Percentiles rank a stretch among this genome's conserved stretches.
Conservation (phyloP, 2,888 invertebrate species). For the Leptinotarsa haldemani region DNA sequence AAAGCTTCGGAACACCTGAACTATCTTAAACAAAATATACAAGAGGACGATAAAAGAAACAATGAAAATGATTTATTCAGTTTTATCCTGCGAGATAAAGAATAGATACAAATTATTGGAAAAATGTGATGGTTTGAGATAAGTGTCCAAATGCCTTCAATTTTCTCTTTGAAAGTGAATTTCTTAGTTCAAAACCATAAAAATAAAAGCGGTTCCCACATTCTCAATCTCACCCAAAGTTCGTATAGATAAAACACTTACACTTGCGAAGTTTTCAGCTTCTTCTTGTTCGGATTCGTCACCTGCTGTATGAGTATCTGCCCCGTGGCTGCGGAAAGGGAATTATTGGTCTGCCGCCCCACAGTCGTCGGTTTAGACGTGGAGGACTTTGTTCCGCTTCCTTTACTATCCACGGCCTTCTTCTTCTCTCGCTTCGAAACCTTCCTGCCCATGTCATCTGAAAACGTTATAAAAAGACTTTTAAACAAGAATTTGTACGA, state of each 20-base stretch:
- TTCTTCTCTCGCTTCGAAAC: slow-evolving; percentile 44
- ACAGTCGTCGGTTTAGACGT: slow-evolving; percentile 60
- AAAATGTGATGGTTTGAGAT: too few relatives aligned
- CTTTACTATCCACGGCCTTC: slow-evolving; percentile 31
- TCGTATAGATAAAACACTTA: slow-evolving; percentile 61
- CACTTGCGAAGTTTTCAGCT: slow-evolving; percentile 77
- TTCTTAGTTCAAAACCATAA: neutral
- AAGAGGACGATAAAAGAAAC: too few relatives aligned
- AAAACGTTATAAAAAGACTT: slow-evolving; percentile 20
- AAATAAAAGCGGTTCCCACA: too few relatives aligned
- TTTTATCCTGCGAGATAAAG: too few relatives aligned
- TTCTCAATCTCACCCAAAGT: too few relatives aligned
- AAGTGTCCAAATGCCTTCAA: too few relatives aligned
- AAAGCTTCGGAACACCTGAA: too few relatives aligned
- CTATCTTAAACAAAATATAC: too few relatives aligned
- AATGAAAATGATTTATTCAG: too few relatives aligned
- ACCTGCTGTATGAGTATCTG: slow-evolving; percentile 80
- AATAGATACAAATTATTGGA: too few relatives aligned
- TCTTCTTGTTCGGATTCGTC: slow-evolving; percentile 55
- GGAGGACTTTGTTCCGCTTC: slow-evolving; percentile 36
- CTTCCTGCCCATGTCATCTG: slow-evolving; percentile 32
- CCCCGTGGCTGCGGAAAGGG: slow-evolving; percentile 84
- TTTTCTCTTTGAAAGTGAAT: too few relatives aligned
- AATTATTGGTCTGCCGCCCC: slow-evolving; percentile 88
- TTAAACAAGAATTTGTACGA: neutral